A percentile compares a stretch with the other conserved stretches of the same genome.
phyloP scores from a whole-genome alignment of 2,113 vertebrate genomes.

The Hiodon alosoides region DNA sequence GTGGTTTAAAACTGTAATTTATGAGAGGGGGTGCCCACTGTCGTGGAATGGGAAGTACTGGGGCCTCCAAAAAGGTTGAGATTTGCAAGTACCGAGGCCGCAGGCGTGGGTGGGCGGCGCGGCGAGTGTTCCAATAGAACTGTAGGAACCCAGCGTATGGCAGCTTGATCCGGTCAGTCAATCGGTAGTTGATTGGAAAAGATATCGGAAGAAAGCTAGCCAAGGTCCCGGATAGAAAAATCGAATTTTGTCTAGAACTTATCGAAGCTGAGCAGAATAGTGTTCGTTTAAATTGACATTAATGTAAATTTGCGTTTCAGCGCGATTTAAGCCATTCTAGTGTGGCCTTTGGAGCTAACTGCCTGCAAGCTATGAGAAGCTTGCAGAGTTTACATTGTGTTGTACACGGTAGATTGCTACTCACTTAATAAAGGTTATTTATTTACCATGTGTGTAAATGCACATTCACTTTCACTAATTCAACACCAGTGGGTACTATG shows the following conservation, averaged over 20 bases:
- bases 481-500: too few species aligned
- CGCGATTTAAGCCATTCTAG: neutral
- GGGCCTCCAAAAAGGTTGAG: conserved; percentile 21
- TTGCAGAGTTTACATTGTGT: neutral
- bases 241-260: too few species aligned
- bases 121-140: conserved; percentile 25
- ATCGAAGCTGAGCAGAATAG: too few species aligned
- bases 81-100: conserved; percentile 27
- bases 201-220: conserved; percentile 5
- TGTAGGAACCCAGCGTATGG: conserved; percentile 20
- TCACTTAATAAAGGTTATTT: too few species aligned
- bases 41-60: conserved; percentile 15
- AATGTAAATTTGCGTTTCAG: conserved; percentile 4
- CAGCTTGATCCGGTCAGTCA: conserved; percentile 29
- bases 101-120: conserved; percentile 34
- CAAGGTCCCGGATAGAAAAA: neutral
- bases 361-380: neutral
- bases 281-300: neutral
- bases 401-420: neutral
- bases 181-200: conserved; percentile 1
- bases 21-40: conserved; percentile 14
- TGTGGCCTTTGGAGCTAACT: neutral
- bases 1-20: neutral
- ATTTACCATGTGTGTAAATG: too few species aligned
- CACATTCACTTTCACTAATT: too few species aligned